Base-by-base conservation (phyloP, 2,888 invertebrate species). In the Scrobipalpa costella region DNA sequence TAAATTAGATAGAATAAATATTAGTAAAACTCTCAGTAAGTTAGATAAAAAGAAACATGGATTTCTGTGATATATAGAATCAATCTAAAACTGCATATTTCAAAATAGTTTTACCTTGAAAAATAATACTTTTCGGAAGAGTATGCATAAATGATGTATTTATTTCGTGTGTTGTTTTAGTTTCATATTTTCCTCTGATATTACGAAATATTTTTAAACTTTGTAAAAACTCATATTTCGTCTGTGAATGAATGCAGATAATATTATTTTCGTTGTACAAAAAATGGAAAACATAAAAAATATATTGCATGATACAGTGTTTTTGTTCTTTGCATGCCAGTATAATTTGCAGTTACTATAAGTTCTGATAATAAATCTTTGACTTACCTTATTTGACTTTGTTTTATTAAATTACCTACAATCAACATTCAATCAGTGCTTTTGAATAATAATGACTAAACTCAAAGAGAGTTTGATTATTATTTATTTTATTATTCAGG, bases 301-400 rank as follows among this genome's bases (percentile, higher is more conserved):
- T 83, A 83, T 79, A 83, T 84, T 88, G 89, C 88, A 90, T 88
- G 89, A 77, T 76, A 73, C 75, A 77, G 85, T 84, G 86, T 87
- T 88, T 79, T 85, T 78, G 80, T 84, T 85, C 72, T 78, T 85
- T 87, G 88, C 88, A 90, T 90, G 88, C 79, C 76, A 77, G 74
- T 75, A 73, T 78, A 65, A 76, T 76, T 79, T 80, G 75, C 76
- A 77, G 78, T 81, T 76, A 76, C 74, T 73, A 75, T 58, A 50
- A 36, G 71, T 72, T 72, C 69, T 69, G 65, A 68, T 69, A 74
- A 76, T 75, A 75, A 73, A 77, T 67, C 68, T 70, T 68, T 71
- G 68, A 73, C 66, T 66, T 58, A 19, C 17, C 19, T 19, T 6
- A n/a, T n/a, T 11, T 13, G 13, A 33, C n/a, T 9, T 55, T 27